Conservation (phyloP, 2,113 vertebrate species). For the Coptodon bakossiorum region DNA sequence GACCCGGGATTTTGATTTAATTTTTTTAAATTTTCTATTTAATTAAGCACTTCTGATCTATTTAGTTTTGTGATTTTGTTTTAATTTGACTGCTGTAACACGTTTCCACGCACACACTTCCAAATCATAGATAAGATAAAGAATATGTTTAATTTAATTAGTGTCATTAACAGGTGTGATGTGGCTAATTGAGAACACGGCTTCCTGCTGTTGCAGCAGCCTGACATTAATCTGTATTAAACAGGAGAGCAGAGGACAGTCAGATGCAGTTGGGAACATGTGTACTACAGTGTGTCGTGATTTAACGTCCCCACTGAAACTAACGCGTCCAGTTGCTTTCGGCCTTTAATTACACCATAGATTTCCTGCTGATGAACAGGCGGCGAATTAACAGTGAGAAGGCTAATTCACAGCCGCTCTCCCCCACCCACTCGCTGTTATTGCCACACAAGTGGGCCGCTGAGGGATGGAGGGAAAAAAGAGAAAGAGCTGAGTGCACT, state of each 20-base stretch:
- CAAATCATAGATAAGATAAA: not conserved
- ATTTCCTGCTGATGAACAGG: conserved; percentile 89
- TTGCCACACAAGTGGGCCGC: conserved; percentile 79
- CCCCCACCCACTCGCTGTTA: conserved; percentile 63
- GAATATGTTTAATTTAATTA: not conserved
- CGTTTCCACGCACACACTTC: not conserved
- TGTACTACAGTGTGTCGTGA: conserved; percentile 66
- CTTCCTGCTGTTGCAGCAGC: not conserved
- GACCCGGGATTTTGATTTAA: rapidly evolving
- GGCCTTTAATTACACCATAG: conserved; percentile 87
- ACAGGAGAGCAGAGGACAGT: conserved; percentile 57
- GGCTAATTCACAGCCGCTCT: conserved; percentile 72
- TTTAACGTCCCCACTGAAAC: conserved; percentile 72
- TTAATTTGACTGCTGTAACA: not conserved
- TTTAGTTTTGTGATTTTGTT: not conserved
- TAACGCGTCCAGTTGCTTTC: conserved; percentile 62
- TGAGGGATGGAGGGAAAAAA: conserved; percentile 10
- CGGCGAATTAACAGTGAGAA: conserved; percentile 82
- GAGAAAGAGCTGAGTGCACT: conserved; percentile 78
- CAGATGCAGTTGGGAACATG: conserved; percentile 72
- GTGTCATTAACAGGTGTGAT: not conserved
- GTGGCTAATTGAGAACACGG: conserved; percentile 2
- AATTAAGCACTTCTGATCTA: not conserved
- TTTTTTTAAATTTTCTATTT: rapidly evolving
- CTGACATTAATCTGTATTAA: conserved; percentile 73